A percentile compares a stretch with the other conserved stretches of the same genome.
phyloP scores from a whole-genome alignment of 2,888 invertebrate genomes.

The Melanargia galathea region DNA sequence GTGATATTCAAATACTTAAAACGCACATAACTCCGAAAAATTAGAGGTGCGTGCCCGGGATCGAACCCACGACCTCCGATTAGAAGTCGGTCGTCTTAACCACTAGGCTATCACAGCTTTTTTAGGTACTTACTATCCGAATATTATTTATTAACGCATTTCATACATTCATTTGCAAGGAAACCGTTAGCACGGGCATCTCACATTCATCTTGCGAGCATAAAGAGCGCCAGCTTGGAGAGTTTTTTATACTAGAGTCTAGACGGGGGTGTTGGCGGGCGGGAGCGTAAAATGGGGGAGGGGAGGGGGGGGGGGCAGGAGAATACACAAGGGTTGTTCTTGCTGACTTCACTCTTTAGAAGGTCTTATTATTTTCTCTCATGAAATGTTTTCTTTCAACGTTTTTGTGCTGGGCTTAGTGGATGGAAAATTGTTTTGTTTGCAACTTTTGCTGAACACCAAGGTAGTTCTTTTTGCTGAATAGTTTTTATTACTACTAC shows the following conservation, averaged over 20 bases:
- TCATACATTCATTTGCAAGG: slow-evolving; percentile 17
- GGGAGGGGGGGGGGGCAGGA: slow-evolving; percentile 28
- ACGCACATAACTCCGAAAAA: too few species aligned
- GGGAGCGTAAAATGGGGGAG: slow-evolving; percentile 14
- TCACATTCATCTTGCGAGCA: slow-evolving; percentile 34
- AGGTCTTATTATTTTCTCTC: slow-evolving; percentile 40
- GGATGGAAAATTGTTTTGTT: slow-evolving; percentile 31
- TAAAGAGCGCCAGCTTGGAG: slow-evolving; percentile 44
- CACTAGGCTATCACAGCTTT: too few species aligned
- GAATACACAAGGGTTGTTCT: slow-evolving; percentile 31
- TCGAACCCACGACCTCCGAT: too few species aligned
- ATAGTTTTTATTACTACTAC: background rate
- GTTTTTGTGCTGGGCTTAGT: slow-evolving; percentile 29
- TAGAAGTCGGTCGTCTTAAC: too few species aligned
- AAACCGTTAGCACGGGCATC: slow-evolving; percentile 25
- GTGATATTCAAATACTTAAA: too few species aligned
- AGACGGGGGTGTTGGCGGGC: slow-evolving; percentile 49
- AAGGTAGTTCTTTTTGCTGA: slow-evolving; percentile 11
- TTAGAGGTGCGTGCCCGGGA: too few species aligned
- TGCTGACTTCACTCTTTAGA: slow-evolving; percentile 37
- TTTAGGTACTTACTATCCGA: too few species aligned
- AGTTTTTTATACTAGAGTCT: slow-evolving; percentile 56
- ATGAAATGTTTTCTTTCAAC: slow-evolving; percentile 37
- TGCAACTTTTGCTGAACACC: slow-evolving; percentile 18
- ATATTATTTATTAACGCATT: background rate